These are phyloP conservation scores for Eulemur mongoz DNA, from an alignment of 2,797 vertebrate species.

Conservation along the genomic window DNA sequence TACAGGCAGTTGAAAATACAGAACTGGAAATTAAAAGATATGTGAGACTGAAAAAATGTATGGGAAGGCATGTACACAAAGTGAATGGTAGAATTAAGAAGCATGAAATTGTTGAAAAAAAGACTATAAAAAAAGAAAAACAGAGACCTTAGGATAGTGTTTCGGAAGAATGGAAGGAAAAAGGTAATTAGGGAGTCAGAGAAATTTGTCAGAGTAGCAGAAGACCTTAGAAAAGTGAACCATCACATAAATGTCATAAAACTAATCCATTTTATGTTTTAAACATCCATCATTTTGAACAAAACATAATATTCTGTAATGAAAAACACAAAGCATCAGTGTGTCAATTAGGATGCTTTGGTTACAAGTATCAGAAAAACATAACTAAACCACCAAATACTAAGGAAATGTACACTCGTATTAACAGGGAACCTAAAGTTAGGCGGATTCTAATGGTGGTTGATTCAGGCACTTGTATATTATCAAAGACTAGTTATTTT, in stretches of 20 bases:
- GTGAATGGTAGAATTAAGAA: neutral
- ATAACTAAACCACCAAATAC: neutral
- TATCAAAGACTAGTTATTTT: neutral
- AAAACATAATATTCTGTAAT: conserved; percentile 21
- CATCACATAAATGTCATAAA: neutral
- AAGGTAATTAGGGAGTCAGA: neutral
- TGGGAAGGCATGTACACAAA: neutral
- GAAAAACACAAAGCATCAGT: neutral
- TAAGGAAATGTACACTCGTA: neutral
- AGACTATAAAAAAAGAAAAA: neutral
- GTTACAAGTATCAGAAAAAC: neutral
- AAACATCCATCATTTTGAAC: neutral
- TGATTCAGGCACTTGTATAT: neutral
- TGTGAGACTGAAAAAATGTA: neutral
- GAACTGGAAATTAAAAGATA: neutral
- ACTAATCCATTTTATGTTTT: neutral
- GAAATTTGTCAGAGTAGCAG: neutral
- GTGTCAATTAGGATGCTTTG: neutral
- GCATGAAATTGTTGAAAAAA: neutral
- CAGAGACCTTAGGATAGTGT: neutral
- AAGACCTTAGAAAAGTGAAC: neutral
- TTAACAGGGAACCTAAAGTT: neutral
- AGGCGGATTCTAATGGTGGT: neutral
- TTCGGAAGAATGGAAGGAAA: neutral
- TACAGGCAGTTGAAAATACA: neutral